Evolutionary conservation across 2,888 invertebrate species (phyloP).

Genomic region (Trissoscelio sp.): DNA sequence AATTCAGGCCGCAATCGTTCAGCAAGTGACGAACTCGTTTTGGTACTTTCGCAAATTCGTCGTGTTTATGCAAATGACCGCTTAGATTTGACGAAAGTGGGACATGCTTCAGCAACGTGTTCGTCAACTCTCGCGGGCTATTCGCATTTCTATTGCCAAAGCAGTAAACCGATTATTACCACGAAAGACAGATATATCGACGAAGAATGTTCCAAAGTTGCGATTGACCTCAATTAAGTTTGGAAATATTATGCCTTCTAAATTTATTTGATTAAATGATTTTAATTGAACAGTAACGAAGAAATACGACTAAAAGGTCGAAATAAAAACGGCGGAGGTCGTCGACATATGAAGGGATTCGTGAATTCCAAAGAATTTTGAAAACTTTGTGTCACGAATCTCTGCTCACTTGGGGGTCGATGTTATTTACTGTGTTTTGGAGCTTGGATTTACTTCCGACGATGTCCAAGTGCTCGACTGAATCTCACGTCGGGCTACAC

Average conservation of each 20-base stretch:
- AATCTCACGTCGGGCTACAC: constrained; percentile 49
- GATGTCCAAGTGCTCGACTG: constrained; percentile 49
- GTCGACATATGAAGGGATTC: constrained; percentile 53
- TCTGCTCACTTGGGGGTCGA: constrained; percentile 64
- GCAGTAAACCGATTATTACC: neutral
- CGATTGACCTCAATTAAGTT: neutral
- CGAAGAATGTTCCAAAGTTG: neutral
- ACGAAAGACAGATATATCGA: neutral
- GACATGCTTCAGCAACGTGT: constrained; percentile 25
- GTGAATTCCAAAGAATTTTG: constrained; percentile 58
- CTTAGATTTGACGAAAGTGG: constrained; percentile 62
- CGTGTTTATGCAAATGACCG: constrained; percentile 58
- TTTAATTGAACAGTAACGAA: constrained; percentile 9
- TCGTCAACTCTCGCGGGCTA: constrained; percentile 21
- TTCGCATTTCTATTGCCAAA: constrained; percentile 31
- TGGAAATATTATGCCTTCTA: neutral
- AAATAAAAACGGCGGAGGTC: constrained; percentile 49
- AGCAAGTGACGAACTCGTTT: constrained; percentile 52
- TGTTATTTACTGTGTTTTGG: constrained; percentile 61
- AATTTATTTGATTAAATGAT: neutral
- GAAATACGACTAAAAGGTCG: constrained; percentile 21
- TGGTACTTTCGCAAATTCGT: constrained; percentile 62
- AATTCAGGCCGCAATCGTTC: constrained; percentile 46
- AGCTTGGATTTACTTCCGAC: constrained; percentile 64
- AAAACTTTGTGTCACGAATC: constrained; percentile 57